These are phyloP conservation scores for Lomographa bimaculata DNA, from an alignment of 2,888 invertebrate species.

Conservation along the genomic window DNA sequence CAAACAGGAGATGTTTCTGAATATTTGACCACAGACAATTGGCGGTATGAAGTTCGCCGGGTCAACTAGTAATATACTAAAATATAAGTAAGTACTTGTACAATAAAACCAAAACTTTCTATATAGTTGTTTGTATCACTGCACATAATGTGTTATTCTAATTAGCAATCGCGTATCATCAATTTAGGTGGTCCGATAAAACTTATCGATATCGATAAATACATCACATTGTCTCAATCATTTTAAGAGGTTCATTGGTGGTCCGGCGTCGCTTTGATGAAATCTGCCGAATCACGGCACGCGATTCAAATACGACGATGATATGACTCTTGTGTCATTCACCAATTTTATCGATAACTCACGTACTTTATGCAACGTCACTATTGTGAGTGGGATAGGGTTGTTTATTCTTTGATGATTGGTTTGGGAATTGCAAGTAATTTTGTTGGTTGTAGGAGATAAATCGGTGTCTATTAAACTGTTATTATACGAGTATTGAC, in stretches of 20 bases:
- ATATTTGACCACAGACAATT: too few relatives aligned
- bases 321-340: slow-evolving; percentile 68
- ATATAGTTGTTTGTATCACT: too few relatives aligned
- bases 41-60: too few relatives aligned
- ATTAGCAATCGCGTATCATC: slow-evolving; percentile 12
- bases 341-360: slow-evolving; percentile 26
- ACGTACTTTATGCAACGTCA: neutral
- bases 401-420: slow-evolving; percentile 23
- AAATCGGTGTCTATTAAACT: slow-evolving; percentile 78
- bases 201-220: slow-evolving; percentile 43
- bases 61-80: too few relatives aligned
- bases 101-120: too few relatives aligned
- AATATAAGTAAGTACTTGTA: too few relatives aligned
- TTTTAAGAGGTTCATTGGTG: slow-evolving; percentile 71
- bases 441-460: slow-evolving; percentile 49
- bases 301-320: slow-evolving; percentile 79
- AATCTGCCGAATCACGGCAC: slow-evolving; percentile 80
- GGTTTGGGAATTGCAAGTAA: slow-evolving; percentile 18
- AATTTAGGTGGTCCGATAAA: slow-evolving; percentile 26
- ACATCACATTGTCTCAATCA: slow-evolving; percentile 39
- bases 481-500: slow-evolving; percentile 74
- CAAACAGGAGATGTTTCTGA: too few relatives aligned
- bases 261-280: slow-evolving; percentile 74
- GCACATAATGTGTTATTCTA: slow-evolving; percentile 3
- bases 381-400: slow-evolving; percentile 24